Evolutionary conservation across 2,888 invertebrate species (phyloP).

Genomic region (Rhaphigaster nebulosa): DNA sequence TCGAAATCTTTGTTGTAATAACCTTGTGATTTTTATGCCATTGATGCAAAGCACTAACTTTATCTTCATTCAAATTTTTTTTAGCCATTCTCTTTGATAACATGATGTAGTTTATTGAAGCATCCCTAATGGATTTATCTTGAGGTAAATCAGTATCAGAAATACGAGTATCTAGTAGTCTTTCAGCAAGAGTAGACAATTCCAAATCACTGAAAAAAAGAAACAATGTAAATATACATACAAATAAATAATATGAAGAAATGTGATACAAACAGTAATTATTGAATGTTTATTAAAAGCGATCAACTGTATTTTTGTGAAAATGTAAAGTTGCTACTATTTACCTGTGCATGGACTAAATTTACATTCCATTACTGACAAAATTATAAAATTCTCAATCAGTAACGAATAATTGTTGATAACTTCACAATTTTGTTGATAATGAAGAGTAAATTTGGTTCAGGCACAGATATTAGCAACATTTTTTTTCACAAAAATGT

Average conservation of each 20-base stretch:
- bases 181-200: slow-evolving; percentile 66
- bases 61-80: slow-evolving; percentile 53
- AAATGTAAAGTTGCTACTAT: too few relatives aligned
- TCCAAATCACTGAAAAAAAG: slow-evolving; percentile 65
- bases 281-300: not conserved
- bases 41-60: slow-evolving; percentile 59
- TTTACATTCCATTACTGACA: too few relatives aligned
- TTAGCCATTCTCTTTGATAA: slow-evolving; percentile 58
- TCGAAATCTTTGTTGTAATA: slow-evolving; percentile 59
- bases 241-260: not conserved
- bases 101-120: slow-evolving; percentile 59
- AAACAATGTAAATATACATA: not conserved
- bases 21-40: slow-evolving; percentile 63
- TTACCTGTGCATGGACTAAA: too few relatives aligned
- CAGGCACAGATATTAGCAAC: too few relatives aligned
- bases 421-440: too few relatives aligned
- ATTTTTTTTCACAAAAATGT: too few relatives aligned
- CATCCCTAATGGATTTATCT: slow-evolving; percentile 58
- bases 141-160: slow-evolving; percentile 57
- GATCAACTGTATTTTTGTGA: too few relatives aligned
- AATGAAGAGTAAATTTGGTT: too few relatives aligned
- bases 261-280: not conserved
- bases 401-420: too few relatives aligned
- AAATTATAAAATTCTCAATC: too few relatives aligned
- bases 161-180: slow-evolving; percentile 65